phyloP scores from a whole-genome alignment of 1,140 invertebrate species.

The Parapsyche elsis region DNA sequence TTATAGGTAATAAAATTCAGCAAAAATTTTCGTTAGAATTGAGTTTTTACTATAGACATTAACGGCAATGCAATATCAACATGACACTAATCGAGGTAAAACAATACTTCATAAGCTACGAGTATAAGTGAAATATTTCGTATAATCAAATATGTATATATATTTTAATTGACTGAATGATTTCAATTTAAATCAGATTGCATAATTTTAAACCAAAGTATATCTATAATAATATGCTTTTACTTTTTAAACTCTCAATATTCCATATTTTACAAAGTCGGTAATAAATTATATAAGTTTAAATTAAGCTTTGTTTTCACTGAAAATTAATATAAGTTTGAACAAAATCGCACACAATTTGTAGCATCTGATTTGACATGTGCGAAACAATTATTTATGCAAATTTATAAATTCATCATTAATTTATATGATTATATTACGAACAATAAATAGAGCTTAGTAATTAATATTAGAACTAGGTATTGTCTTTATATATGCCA shows the following conservation, averaged over 20 bases:
- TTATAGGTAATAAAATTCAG: no score
- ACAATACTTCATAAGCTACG: no score
- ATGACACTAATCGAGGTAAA: no score
- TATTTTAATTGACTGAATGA: constrained; percentile 14
- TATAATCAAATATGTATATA: neutral
- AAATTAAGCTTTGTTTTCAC: no score
- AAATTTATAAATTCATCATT: constrained; percentile 29
- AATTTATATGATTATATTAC: constrained; percentile 47
- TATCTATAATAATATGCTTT: neutral
- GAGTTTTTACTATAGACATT: no score
- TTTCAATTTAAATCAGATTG: constrained; percentile 7
- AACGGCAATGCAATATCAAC: no score
- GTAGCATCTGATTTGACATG: neutral
- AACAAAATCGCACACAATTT: no score
- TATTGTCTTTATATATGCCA: constrained; percentile 55
- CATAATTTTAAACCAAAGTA: neutral
- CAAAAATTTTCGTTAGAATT: no score
- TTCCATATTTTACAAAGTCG: neutral
- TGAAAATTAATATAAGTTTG: no score
- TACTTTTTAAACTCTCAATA: neutral
- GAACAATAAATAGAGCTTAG: constrained; percentile 51
- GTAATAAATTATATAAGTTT: neutral
- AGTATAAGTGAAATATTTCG: no score
- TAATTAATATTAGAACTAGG: constrained; percentile 52
- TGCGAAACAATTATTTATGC: constrained; percentile 3